These are phyloP conservation scores for Acanthochromis polyacanthus DNA, from an alignment of 2,113 vertebrate genomes.

Conservation along the genomic window DNA sequence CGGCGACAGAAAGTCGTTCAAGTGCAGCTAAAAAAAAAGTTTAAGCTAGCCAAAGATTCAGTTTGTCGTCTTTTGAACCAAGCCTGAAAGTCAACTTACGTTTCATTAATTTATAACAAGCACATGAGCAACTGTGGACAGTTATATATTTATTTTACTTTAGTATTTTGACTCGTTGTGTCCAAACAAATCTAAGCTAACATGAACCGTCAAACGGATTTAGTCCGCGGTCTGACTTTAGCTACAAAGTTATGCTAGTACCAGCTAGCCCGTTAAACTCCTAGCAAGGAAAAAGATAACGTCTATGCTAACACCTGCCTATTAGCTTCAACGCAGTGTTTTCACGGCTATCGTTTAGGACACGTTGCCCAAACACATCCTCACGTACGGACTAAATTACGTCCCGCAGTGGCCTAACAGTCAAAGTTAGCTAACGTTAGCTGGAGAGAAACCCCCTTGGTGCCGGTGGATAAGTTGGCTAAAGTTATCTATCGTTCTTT, in stretches of 20 bases:
- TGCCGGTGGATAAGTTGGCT: neutral
- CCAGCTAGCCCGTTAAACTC: neutral
- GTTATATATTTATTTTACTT: no score
- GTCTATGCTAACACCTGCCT: accelerated
- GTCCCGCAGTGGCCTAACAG: neutral
- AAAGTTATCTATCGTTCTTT: neutral
- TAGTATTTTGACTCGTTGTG: neutral
- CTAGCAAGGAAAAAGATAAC: neutral
- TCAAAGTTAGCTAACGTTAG: constrained; percentile 36
- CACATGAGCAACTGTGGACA: neutral
- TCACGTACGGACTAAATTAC: no score
- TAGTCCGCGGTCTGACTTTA: neutral
- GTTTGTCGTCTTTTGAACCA: neutral
- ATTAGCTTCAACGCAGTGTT: neutral
- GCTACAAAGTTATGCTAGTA: constrained; percentile 5
- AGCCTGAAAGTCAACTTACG: neutral
- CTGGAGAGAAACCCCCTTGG: neutral
- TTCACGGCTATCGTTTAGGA: neutral
- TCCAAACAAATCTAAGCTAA: neutral
- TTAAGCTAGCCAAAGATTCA: neutral
- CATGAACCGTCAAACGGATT: neutral
- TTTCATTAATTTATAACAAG: neutral
- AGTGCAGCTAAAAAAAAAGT: neutral
- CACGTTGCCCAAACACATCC: neutral
- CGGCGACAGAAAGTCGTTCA: neutral